phyloP scores from a whole-genome alignment of 2,888 invertebrate genomes.

The Drosophila infuscata region DNA sequence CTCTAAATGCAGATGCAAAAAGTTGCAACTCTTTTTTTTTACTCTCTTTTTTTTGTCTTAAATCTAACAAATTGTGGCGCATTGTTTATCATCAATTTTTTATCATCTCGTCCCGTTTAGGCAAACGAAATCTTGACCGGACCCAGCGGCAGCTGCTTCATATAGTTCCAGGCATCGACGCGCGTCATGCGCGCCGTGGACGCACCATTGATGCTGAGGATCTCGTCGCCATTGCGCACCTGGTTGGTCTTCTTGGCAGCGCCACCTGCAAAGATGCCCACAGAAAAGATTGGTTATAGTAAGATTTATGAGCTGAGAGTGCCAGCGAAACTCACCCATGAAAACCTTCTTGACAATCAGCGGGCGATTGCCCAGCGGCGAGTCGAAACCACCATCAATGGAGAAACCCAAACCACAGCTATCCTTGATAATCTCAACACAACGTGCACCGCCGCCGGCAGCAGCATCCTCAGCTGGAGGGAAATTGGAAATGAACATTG shows the following conservation, averaged over 20 bases:
- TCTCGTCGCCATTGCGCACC: constrained; percentile 94
- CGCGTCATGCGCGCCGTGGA: constrained; percentile 94
- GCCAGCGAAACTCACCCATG: constrained; percentile 88
- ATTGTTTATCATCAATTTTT: constrained; percentile 32
- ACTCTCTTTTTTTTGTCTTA: constrained; percentile 35
- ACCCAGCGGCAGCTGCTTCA: constrained; percentile 95
- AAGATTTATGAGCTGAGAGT: neutral
- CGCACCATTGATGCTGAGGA: constrained; percentile 92
- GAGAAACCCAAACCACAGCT: constrained; percentile 97
- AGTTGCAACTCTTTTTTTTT: constrained; percentile 22
- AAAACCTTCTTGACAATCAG: constrained; percentile 96
- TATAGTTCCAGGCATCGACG: constrained; percentile 96
- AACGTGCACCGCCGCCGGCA: constrained; percentile 69
- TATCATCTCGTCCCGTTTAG: constrained; percentile 53
- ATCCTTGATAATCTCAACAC: constrained; percentile 86
- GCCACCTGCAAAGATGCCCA: constrained; percentile 88
- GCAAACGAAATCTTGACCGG: constrained; percentile 87
- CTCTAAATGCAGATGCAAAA: constrained; percentile 74
- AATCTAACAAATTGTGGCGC: constrained; percentile 74
- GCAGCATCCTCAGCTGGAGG: constrained; percentile 73
- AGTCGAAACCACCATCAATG: constrained; percentile 96
- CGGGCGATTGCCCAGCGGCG: constrained; percentile 95
- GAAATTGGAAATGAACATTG: neutral
- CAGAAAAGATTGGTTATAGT: neutral
- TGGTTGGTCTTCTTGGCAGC: constrained; percentile 94